phyloP scores from a whole-genome alignment of 64 coral and sea anemone species.

The Porites australiensis region DNA sequence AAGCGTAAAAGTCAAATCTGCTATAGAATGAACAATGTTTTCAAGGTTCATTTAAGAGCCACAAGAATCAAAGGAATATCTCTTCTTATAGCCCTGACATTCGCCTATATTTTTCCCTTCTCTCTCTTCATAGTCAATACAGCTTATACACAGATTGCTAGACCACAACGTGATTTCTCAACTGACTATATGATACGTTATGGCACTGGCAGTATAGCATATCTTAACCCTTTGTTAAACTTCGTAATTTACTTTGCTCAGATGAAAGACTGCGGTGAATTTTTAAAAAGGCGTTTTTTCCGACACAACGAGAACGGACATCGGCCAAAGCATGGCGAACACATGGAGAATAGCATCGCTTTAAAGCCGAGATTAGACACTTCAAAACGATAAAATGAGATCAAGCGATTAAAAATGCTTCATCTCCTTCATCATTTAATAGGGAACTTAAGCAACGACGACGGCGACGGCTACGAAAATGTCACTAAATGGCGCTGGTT shows the following conservation, averaged over 20 bases:
- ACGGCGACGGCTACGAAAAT: too few species aligned
- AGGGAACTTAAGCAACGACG: too few species aligned
- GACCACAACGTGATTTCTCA: neutral
- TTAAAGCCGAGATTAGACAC: too few species aligned
- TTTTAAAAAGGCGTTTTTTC: neutral
- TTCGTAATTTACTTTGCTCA: constrained; percentile 15
- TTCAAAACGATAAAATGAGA: too few species aligned
- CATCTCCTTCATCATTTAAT: too few species aligned
- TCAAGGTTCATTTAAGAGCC: neutral
- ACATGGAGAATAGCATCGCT: too few species aligned
- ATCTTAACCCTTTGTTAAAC: neutral
- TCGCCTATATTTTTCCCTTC: constrained; percentile 36
- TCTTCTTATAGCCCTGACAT: constrained; percentile 6
- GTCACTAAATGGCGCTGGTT: too few species aligned
- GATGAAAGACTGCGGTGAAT: neutral
- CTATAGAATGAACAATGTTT: neutral
- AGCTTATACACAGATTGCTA: neutral
- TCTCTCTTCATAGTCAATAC: neutral
- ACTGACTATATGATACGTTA: constrained; percentile 21
- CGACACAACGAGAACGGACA: too few species aligned
- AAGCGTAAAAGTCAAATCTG: neutral
- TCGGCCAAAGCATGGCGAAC: too few species aligned
- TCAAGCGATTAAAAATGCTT: too few species aligned
- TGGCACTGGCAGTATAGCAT: neutral
- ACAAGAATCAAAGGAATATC: neutral